phyloP scores from a whole-genome alignment of 64 coral and sea anemone genomes.

The Porites lutea region DNA sequence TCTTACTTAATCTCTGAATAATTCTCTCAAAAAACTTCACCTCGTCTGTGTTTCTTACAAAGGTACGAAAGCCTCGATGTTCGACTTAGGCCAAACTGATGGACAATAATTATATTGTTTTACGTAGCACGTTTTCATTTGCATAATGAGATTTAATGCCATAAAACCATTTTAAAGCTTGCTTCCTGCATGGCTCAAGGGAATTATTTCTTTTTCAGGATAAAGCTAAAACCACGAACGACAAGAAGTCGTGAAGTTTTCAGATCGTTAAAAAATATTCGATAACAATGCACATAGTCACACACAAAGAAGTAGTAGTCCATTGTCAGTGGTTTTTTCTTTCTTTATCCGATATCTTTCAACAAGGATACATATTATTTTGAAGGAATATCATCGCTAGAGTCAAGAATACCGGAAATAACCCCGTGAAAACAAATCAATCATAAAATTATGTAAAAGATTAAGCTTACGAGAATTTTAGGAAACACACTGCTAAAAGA shows the following conservation, averaged over 20 bases:
- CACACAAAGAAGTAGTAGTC: slow-evolving; percentile 5
- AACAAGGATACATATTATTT: neutral
- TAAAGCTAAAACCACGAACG: neutral
- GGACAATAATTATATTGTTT: slow-evolving; percentile 11
- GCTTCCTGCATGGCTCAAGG: neutral
- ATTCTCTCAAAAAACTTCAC: neutral
- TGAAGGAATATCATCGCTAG: neutral
- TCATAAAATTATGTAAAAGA: slow-evolving; percentile 22
- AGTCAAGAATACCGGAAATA: slow-evolving; percentile 28
- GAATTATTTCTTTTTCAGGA: neutral
- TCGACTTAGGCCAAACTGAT: neutral
- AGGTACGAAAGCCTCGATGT: slow-evolving; percentile 23
- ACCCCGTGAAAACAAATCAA: neutral
- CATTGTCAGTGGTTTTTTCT: neutral
- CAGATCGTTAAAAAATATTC: neutral
- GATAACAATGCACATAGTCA: neutral
- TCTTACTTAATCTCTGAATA: neutral
- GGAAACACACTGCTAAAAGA: neutral
- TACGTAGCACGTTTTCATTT: slow-evolving; percentile 44
- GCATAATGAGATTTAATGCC: slow-evolving; percentile 33
- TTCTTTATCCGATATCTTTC: neutral
- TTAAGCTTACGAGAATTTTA: slow-evolving; percentile 8
- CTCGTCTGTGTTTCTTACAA: neutral
- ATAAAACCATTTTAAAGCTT: neutral
- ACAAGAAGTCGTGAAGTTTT: neutral